A percentile compares a stretch with the other conserved stretches of the same genome.
Conservation (phyloP, 2,113 vertebrate species). For the Plecotus auritus region DNA sequence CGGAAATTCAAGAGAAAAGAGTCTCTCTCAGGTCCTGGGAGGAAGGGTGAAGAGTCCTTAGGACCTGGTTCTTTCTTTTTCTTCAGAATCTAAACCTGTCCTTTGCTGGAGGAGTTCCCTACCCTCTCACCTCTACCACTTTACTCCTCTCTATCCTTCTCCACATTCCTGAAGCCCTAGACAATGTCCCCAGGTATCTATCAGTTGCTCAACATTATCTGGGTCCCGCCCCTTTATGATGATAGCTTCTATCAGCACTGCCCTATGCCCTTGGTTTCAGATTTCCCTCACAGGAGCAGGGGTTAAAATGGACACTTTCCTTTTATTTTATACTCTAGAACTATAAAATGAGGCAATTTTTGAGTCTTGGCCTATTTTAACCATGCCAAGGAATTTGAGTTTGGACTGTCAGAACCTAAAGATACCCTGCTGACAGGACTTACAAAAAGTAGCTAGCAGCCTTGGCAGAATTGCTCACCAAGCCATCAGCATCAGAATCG, state of each 20-base stretch:
- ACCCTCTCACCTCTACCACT: not conserved
- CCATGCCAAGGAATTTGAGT: slow-evolving; percentile 35
- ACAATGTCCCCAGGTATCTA: not conserved
- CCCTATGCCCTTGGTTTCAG: not conserved
- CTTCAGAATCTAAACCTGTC: not conserved
- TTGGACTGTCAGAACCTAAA: slow-evolving; percentile 28
- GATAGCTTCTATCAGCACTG: not conserved
- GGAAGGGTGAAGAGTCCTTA: not conserved
- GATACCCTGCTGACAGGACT: not conserved
- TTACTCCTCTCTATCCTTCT: not conserved
- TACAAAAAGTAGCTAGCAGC: slow-evolving; percentile 20
- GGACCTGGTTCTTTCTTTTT: not conserved
- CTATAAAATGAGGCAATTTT: slow-evolving; percentile 22
- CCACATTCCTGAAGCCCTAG: not conserved
- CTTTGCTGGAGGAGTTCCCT: not conserved
- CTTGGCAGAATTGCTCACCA: slow-evolving; percentile 2
- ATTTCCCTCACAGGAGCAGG: not conserved
- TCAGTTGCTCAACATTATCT: not conserved
- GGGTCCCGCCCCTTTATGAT: not conserved
- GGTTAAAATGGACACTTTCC: not conserved
- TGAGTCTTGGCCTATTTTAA: not conserved
- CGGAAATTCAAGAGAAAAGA: not conserved
- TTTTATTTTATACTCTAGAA: not conserved
- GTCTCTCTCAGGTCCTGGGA: not conserved
- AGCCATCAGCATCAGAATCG: not conserved